Percentiles rank a stretch among this genome's conserved stretches.
phyloP scores from a whole-genome alignment of 2,888 invertebrate genomes.

The Pyrochroa serraticornis region DNA sequence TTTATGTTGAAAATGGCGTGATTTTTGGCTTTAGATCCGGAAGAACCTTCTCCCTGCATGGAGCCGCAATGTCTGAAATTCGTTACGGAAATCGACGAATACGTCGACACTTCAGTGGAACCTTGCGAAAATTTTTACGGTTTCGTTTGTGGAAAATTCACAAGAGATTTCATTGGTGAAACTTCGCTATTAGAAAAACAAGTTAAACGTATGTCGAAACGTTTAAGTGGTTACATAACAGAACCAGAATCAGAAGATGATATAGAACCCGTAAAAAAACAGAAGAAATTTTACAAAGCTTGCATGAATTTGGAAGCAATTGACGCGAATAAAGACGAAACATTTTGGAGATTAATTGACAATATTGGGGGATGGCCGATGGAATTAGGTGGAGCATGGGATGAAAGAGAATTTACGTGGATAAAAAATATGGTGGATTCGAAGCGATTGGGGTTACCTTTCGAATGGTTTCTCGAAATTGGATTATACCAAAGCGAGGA shows the following conservation, averaged over 20 bases:
- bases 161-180: constrained; percentile 61
- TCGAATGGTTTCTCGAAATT: constrained; percentile 36
- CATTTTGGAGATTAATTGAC: constrained; percentile 6
- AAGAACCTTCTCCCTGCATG: neutral
- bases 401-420: constrained; percentile 43
- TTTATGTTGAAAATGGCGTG: neutral
- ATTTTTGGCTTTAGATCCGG: no score
- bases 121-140: constrained; percentile 82
- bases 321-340: constrained; percentile 12
- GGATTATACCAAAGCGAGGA: constrained; percentile 3
- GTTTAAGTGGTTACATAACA: neutral
- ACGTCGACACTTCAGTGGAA: constrained; percentile 69
- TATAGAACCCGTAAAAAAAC: constrained; percentile 42
- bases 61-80: constrained; percentile 50
- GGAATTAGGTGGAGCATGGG: constrained; percentile 37
- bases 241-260: constrained; percentile 7
- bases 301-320: constrained; percentile 44
- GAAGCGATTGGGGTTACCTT: constrained; percentile 38
- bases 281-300: constrained; percentile 57
- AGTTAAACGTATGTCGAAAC: constrained; percentile 4
- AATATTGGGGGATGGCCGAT: constrained; percentile 47
- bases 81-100: constrained; percentile 70
- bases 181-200: constrained; percentile 5
- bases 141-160: constrained; percentile 76
- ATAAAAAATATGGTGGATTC: constrained; percentile 39